These are phyloP conservation scores for Brachymystax lenok DNA, from an alignment of 2,797 vertebrate species.

Conservation along the genomic window DNA sequence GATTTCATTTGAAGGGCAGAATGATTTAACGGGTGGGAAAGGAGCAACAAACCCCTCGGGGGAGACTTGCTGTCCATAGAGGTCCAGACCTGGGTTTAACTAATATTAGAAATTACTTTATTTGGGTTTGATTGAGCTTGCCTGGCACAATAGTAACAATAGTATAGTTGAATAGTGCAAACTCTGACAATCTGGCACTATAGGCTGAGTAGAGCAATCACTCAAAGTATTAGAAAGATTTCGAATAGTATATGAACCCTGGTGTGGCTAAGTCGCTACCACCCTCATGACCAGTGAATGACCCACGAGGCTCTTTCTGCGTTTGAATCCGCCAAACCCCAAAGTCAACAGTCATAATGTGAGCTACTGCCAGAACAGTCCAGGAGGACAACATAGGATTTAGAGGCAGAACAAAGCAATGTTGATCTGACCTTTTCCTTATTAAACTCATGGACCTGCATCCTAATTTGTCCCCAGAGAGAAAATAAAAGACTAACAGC, in stretches of 20 bases:
- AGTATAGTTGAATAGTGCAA: neutral
- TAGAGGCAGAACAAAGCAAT: neutral
- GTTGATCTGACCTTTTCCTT: constrained; percentile 10
- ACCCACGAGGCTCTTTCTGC: neutral
- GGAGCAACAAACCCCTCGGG: constrained; percentile 3
- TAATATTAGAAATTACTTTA: neutral
- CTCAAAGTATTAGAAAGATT: neutral
- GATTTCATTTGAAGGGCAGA: constrained; percentile 17
- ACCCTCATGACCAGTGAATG: constrained; percentile 2
- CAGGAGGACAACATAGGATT: neutral
- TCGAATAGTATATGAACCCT: neutral
- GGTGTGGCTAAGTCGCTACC: neutral
- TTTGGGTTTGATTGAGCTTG: neutral
- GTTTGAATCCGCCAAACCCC: neutral
- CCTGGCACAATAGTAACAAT: neutral
- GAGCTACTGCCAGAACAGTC: neutral
- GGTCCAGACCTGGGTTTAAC: neutral
- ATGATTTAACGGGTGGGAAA: constrained; percentile 17
- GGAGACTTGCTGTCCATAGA: neutral
- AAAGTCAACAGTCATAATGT: constrained; percentile 8
- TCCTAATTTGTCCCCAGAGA: neutral
- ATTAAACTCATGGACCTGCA: constrained; percentile 4
- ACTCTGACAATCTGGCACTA: neutral
- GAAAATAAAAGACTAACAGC: neutral
- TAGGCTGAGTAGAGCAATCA: neutral